Conservation (phyloP, 2,888 invertebrate species). For the Diarsia dahlii region DNA sequence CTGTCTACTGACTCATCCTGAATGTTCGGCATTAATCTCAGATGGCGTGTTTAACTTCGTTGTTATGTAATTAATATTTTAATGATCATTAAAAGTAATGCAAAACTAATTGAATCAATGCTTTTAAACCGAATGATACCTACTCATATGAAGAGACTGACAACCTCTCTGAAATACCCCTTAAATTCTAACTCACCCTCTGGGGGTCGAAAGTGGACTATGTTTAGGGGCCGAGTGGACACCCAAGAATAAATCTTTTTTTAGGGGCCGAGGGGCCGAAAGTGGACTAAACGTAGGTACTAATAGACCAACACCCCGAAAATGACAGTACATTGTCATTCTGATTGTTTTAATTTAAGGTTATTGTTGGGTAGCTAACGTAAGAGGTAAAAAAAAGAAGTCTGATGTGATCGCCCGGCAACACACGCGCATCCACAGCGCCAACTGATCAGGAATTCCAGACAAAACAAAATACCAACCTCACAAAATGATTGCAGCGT, state of each 20-base stretch:
- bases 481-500: neutral
- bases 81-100: neutral
- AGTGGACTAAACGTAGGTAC: too few species aligned
- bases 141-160: neutral
- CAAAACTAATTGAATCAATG: neutral
- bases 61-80: neutral
- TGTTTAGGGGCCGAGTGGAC: too few species aligned
- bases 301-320: too few species aligned
- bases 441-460: conserved; percentile 24
- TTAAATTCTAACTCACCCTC: too few species aligned
- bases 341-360: neutral
- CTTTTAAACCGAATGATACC: neutral
- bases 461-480: conserved; percentile 29
- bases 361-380: neutral
- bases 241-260: too few species aligned
- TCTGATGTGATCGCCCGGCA: neutral
- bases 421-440: neutral
- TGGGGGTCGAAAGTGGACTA: too few species aligned
- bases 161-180: too few species aligned
- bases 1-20: neutral
- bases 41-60: neutral
- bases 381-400: neutral
- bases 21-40: neutral
- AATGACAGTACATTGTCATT: too few species aligned
- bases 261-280: too few species aligned